phyloP scores from a whole-genome alignment of 2,113 vertebrate genomes.

The Mus spicilegus region DNA sequence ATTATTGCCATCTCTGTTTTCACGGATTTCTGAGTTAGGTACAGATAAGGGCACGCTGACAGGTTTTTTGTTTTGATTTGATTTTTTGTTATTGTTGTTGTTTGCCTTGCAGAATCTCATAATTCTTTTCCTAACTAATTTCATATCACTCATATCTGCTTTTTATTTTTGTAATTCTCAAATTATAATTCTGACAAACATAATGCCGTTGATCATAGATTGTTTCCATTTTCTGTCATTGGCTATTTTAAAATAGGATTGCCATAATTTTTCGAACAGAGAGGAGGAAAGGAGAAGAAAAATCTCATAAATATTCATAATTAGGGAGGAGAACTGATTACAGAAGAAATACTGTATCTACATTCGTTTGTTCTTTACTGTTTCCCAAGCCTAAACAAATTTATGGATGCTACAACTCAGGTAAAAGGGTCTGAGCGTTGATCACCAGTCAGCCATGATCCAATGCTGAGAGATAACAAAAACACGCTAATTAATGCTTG shows the following conservation, averaged over 20 bases:
- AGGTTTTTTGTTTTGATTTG: background rate
- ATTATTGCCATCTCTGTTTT: background rate
- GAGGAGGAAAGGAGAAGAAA: background rate
- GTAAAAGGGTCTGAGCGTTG: background rate
- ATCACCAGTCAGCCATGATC: background rate
- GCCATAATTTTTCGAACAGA: background rate
- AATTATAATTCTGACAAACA: background rate
- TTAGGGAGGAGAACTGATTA: background rate
- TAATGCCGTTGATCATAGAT: background rate
- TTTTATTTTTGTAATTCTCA: background rate
- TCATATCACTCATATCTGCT: background rate
- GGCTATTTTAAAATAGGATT: background rate
- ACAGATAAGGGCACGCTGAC: background rate
- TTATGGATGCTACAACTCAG: background rate
- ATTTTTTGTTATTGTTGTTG: background rate
- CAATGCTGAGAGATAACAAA: background rate
- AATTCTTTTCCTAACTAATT: background rate
- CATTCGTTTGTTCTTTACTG: background rate
- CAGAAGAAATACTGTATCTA: background rate
- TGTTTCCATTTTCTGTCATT: background rate
- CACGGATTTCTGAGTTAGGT: background rate
- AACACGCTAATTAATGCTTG: accelerated
- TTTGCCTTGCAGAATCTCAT: background rate
- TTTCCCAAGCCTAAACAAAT: background rate
- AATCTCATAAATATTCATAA: background rate